Evolutionary conservation across 1,140 invertebrate genomes (phyloP).

Genomic region (Paraescarpia echinospica): DNA sequence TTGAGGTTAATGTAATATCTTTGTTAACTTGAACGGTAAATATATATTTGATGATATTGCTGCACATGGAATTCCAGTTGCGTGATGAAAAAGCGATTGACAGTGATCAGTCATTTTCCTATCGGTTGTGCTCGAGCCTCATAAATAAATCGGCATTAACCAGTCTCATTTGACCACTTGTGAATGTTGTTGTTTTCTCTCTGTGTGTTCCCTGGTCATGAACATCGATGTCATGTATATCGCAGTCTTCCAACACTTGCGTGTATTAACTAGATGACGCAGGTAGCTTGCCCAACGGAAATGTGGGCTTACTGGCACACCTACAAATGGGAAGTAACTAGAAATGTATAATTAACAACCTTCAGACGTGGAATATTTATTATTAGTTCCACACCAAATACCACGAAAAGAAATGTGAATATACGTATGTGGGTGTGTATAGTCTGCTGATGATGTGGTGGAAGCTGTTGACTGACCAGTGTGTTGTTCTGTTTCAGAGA

Average conservation of each 20-base stretch:
- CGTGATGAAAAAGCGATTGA: neutral
- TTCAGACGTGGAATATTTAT: neutral
- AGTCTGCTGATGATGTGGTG: neutral
- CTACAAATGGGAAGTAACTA: neutral
- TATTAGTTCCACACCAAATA: neutral
- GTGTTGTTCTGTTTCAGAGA: neutral
- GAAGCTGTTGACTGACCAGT: neutral
- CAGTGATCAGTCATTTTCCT: too few species aligned
- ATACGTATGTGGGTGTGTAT: neutral
- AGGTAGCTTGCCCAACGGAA: neutral
- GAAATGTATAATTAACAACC: neutral
- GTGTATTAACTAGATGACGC: neutral
- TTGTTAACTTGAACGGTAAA: too few species aligned
- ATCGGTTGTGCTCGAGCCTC: neutral
- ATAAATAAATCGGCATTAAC: neutral
- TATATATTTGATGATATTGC: too few species aligned
- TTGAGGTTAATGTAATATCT: too few species aligned
- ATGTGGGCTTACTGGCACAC: neutral
- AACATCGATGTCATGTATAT: neutral
- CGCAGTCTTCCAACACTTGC: neutral
- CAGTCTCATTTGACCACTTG: neutral
- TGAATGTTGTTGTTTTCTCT: neutral
- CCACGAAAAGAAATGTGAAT: neutral
- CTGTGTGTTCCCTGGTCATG: neutral
- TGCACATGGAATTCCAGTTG: too few species aligned